Base-by-base conservation (phyloP, 2,888 invertebrate species). In the Monochamus alternatus region DNA sequence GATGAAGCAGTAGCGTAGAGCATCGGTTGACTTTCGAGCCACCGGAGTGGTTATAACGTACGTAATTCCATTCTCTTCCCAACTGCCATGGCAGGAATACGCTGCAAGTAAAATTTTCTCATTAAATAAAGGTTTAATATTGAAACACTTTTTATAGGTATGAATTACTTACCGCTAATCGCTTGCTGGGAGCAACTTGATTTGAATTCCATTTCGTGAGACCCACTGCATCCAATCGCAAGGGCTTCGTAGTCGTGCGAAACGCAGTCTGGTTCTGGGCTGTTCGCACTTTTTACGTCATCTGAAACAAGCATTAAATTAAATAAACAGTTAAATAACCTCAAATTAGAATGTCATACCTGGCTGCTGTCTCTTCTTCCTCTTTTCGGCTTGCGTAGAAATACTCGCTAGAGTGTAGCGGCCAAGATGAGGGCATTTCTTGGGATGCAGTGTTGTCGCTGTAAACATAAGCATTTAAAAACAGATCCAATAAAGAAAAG, bases 31-130 rank as follows among this genome's bases (percentile, higher is more conserved):
- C 74, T 89, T 89, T 74, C 91, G 86, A 7, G 90, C 87, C 58
- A 89, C 85, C 0, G 92, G 92, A 4, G 93, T 93, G n/a, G 94
- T 93, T 78, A 95, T 92, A 81, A 94, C 91, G 88, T 91, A 94
- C 80, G 93, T 92, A 9, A 91, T 90, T 32, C 90, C 90, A 62
- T 92, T 91, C 78, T 93, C 93, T 80, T 91, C 89, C 95, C 95
- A 95, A 85, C 92, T 92, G 65, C 94, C 95, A 86, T 94, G 93
- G 86, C 95, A 95, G 0, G 92, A 92, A 88, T 93, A 95, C 64
- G 92, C 94, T 93, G 89, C 0, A 87, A 72, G 68, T 12, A 68
- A 52, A 62, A 64, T 62, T 52, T 8, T 32, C 1, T n/a, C 14
- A 47, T 66, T 68, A 65, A 47, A 22, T 12, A 60, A 44, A 64